Base-by-base conservation (phyloP, 2,113 vertebrate genomes). In the Eurypyga helias region DNA sequence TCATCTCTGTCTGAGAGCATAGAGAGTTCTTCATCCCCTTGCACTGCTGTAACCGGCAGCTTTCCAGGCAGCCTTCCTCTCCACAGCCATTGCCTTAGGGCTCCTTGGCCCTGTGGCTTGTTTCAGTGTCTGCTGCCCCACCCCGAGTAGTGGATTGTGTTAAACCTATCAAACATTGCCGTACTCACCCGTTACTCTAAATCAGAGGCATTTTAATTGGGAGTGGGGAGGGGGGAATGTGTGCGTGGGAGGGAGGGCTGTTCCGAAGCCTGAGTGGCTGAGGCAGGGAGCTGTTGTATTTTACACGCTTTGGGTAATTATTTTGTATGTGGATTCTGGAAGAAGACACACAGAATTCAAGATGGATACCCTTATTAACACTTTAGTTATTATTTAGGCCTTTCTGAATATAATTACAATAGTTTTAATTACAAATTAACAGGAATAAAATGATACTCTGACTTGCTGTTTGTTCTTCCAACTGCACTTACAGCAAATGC, bases 61-160 rank as follows among this genome's bases (percentile, higher is more conserved):
- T 72, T 70, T 83, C 15, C 60, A 48, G 36, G 36, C 54, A 83
- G 58, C 11, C 38, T 55, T 64, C 17, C 33, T 51, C 54, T 36
- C 31, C 1, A 0, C 13, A 62, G 25, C 24, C 5, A 3, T 46
- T 61, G 77, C 41, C 9, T 54, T 5, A 33, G 29, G 25, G 36
- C 34, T 78, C 3, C 38, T 34, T 19, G 48, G 77, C 51, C 81
- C 60, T 55, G 52, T 48, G 48, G 0, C 3, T 1, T 0, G 0
- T 72, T 77, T 70, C 31, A 45, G 0, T 78, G 55, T 76, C 25
- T 62, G 36, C 51, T 83, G 78, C n/a, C 48, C 48, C 55, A 48
- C 34, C 45, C 60, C 5, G 9, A 84, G 36, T 16, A 34, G 33
- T 5, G 20, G 18, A 18, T 60, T 55, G 6, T 13, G 4, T 48